A percentile compares a stretch with the other conserved stretches of the same genome.
phyloP scores from a whole-genome alignment of 2,797 vertebrate genomes.

The Anguilla megastoma region DNA sequence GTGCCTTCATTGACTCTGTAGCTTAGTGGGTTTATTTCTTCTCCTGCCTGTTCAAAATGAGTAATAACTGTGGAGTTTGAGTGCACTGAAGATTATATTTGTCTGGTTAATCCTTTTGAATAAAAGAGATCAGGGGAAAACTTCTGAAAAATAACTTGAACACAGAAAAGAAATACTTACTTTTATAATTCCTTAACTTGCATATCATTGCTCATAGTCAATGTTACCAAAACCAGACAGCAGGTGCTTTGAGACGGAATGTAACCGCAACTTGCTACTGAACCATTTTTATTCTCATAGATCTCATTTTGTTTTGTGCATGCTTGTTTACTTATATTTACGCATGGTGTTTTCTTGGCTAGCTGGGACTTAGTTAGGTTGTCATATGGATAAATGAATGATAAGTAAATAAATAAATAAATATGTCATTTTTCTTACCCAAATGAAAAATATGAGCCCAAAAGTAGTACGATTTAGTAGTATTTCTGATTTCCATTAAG shows the following conservation, averaged over 20 bases:
- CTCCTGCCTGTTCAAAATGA: slow-evolving; percentile 63
- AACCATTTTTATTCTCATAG: background rate
- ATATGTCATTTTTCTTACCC: background rate
- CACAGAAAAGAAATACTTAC: background rate
- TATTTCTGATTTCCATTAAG: background rate
- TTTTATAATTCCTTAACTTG: background rate
- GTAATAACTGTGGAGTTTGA: slow-evolving; percentile 66
- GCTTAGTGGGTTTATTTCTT: slow-evolving; percentile 59
- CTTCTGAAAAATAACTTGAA: background rate
- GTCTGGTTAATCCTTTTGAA: slow-evolving; percentile 62
- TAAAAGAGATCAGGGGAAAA: slow-evolving; percentile 52
- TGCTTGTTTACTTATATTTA: background rate
- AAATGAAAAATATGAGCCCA: background rate
- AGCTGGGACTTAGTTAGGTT: no score
- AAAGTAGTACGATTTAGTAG: background rate
- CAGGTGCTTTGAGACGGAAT: background rate
- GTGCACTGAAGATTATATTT: slow-evolving; percentile 61
- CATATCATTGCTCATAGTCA: background rate
- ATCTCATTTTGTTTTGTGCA: background rate
- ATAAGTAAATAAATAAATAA: background rate
- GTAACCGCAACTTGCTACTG: background rate
- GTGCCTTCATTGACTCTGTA: slow-evolving; percentile 51
- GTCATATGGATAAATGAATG: background rate
- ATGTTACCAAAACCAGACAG: background rate
- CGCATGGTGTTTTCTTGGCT: background rate